Base-by-base conservation (phyloP, 2,888 invertebrate species). In the Lasioglossum oenotherae region DNA sequence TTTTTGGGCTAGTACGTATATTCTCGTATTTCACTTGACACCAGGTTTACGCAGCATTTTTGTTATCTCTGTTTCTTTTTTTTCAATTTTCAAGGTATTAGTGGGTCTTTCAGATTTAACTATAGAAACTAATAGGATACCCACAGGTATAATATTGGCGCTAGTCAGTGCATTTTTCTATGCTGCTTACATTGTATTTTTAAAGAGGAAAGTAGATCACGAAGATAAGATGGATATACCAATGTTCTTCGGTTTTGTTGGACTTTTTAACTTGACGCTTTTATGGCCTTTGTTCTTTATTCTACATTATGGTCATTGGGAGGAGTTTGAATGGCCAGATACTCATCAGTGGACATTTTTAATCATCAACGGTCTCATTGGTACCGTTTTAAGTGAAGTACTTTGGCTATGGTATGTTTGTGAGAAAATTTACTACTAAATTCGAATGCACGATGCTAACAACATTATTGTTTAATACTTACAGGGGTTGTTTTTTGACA, bases 231-330 rank as follows among this genome's bases (percentile, higher is more conserved):
- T 99, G 95, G 99, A 99, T 95, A 98, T 99, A 92, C 98, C 99
- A 80, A 96, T 99, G 96, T 98, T 99, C 95, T 99, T 99, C 95
- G 99, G 99, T 86, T 98, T 99, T 94, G 98, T 99, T 88, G 99
- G 99, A 6, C 96, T 99, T 72, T 98, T 98, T 94, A 98, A 98
- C 95, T 96, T 98, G n/a, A 95, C 98, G 81, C 95, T 98, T 27
- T 96, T 98, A 92, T 99, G 99, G 98, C 98, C 98, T 80, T 96
- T 98, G 89, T 98, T 99, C 94, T 98, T 98, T 88, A 96, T 98
- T 83, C 96, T 99, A 60, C 98, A 99, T 95, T 98, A 97, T 89
- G 97, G 97, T 27, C 97, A 97, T 91, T 96, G 97, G 92, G 99
- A 99, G 96, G 96, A 96, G 69, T 98, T 99, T 88, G 97, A 98